phyloP scores from a whole-genome alignment of 2,113 vertebrate species.

The Platysternon megacephalum region DNA sequence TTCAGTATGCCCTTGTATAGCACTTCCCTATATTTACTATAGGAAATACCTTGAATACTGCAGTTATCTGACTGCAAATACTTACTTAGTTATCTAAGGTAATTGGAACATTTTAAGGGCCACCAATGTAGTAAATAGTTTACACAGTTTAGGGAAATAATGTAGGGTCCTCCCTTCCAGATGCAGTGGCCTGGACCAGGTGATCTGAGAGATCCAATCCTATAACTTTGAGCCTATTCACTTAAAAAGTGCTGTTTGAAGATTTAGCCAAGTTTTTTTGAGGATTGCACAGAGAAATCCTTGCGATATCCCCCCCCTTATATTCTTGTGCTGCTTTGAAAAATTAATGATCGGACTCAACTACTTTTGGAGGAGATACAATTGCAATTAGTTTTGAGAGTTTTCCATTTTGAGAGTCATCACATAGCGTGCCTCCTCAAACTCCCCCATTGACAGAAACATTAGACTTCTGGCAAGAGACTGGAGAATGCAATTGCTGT shows the following conservation, averaged over 20 bases:
- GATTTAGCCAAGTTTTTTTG: background rate
- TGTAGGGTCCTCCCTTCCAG: background rate
- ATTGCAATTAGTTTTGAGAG: background rate
- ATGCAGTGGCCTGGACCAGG: background rate
- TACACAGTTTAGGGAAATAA: background rate
- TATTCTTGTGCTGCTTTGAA: rapidly evolving
- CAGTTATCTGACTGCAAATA: conserved; percentile 70
- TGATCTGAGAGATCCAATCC: background rate
- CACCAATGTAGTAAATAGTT: background rate
- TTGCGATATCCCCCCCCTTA: background rate
- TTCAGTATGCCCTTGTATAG: conserved; percentile 47
- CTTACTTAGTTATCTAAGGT: conserved; percentile 54
- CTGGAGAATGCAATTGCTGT: background rate
- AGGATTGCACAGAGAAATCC: background rate
- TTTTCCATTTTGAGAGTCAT: background rate
- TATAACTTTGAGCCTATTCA: background rate
- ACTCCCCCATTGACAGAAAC: background rate
- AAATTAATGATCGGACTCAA: background rate
- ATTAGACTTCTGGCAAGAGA: background rate
- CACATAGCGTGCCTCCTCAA: background rate
- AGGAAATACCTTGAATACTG: conserved; percentile 65
- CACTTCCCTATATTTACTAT: conserved; percentile 56
- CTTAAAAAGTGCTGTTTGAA: background rate
- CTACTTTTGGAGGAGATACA: background rate
- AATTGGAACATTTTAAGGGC: conserved; percentile 4